phyloP scores from a whole-genome alignment of 2,113 vertebrate genomes.

The Campylorhamphus procurvoides region DNA sequence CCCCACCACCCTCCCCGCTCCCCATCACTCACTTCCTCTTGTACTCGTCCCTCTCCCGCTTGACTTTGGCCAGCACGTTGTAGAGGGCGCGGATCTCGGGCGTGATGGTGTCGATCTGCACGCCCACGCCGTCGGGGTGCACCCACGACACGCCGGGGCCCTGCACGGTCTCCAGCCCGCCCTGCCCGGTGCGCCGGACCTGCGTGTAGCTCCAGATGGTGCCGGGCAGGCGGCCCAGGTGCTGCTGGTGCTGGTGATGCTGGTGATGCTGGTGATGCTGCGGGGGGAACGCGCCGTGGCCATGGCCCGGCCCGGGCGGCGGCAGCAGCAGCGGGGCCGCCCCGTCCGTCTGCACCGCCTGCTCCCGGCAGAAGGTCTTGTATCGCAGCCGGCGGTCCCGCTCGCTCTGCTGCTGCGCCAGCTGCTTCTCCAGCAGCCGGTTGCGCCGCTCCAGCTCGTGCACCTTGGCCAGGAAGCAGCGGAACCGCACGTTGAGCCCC shows the following conservation, averaged over 20 bases:
- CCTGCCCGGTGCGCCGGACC: constrained; percentile 78
- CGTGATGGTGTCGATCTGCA: constrained; percentile 98
- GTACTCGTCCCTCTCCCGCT: constrained; percentile 93
- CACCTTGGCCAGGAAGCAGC: constrained; percentile 96
- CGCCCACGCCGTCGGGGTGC: constrained; percentile 94
- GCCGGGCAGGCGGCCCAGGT: constrained; percentile 78
- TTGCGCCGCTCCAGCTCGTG: constrained; percentile 95
- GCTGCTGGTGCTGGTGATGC: too few relatives aligned
- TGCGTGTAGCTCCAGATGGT: constrained; percentile 96
- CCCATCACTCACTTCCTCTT: constrained; percentile 87
- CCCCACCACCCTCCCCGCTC: not conserved
- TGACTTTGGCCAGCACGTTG: constrained; percentile 96
- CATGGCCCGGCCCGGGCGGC: constrained; percentile 5
- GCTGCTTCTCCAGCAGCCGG: constrained; percentile 92
- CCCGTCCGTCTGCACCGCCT: constrained; percentile 87
- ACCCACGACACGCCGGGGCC: constrained; percentile 94
- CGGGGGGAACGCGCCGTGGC: not conserved
- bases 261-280: too few relatives aligned
- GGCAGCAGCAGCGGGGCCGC: constrained; percentile 8
- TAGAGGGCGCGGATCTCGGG: constrained; percentile 95
- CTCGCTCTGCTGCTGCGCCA: constrained; percentile 86
- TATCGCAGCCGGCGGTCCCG: constrained; percentile 68
- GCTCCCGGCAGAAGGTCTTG: constrained; percentile 79
- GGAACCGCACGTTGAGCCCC: constrained; percentile 92
- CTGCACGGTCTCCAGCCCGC: constrained; percentile 82